Percentiles rank a stretch among this genome's conserved stretches.
Conservation (phyloP, 1,140 invertebrate species). For the Watersipora subatra region DNA sequence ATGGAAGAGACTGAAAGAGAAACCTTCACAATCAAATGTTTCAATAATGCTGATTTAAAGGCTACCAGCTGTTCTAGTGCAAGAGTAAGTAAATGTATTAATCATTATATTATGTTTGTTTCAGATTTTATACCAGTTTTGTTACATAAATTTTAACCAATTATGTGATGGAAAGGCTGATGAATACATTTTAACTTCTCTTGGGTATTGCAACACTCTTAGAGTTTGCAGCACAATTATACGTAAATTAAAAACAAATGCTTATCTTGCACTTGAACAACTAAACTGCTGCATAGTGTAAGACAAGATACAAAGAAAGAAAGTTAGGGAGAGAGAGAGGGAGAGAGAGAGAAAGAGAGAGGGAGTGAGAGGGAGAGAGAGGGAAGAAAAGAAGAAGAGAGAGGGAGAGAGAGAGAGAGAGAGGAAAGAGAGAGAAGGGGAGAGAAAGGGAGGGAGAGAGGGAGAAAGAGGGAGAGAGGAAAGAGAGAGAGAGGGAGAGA, state of each 20-base stretch:
- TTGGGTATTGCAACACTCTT: too few species aligned
- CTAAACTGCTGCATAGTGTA: background rate
- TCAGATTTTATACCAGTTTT: too few species aligned
- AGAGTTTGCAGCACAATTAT: background rate
- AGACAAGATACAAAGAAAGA: constrained; percentile 13
- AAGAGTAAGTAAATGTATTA: too few species aligned
- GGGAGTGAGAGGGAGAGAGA: background rate
- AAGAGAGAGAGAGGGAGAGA: constrained; percentile 15
- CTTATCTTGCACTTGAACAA: background rate
- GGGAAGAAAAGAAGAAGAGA: background rate
- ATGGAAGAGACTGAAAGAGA: too few species aligned
- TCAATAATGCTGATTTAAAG: too few species aligned
- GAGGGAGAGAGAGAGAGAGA: background rate
- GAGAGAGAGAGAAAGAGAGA: constrained; percentile 8
- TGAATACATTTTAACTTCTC: too few species aligned
- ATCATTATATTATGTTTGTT: too few species aligned
- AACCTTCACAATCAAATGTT: too few species aligned
- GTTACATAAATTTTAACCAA: too few species aligned
- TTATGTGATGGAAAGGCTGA: too few species aligned
- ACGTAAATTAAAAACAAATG: background rate
- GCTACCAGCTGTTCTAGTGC: too few species aligned
- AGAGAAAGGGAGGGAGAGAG: constrained; percentile 8
- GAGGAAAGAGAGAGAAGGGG: background rate
- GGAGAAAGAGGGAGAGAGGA: constrained; percentile 8
- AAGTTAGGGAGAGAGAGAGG: too few species aligned